Conservation (phyloP, 2,888 invertebrate species). For the Plusia festucae region DNA sequence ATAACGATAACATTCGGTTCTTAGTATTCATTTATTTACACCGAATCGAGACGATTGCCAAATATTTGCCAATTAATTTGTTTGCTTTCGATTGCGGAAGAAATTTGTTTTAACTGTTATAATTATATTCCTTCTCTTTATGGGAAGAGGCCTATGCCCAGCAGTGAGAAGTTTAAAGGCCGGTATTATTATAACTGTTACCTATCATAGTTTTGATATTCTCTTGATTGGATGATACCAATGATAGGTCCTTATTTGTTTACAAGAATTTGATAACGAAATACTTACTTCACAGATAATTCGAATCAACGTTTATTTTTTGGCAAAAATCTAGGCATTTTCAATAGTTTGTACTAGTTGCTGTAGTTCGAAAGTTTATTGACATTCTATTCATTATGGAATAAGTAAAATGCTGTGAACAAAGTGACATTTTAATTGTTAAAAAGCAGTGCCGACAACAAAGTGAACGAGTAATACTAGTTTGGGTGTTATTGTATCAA, state of each 20-base stretch:
- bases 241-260: no score
- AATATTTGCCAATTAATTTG: neutral
- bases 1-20: slow-evolving; percentile 23
- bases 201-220: no score
- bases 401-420: slow-evolving; percentile 15
- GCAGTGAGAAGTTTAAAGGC: no score
- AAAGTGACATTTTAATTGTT: slow-evolving; percentile 39
- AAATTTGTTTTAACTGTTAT: no score
- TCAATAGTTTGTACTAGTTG: neutral
- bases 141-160: no score
- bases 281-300: no score
- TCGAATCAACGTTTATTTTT: no score
- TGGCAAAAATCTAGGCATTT: no score
- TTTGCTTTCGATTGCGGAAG: neutral
- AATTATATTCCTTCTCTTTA: no score
- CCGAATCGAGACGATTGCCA: neutral
- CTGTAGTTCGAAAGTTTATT: slow-evolving; percentile 8
- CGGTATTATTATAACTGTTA: no score
- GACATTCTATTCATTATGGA: slow-evolving; percentile 29
- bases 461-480: slow-evolving; percentile 64
- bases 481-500: slow-evolving; percentile 59
- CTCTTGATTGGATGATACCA: no score
- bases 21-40: slow-evolving; percentile 16
- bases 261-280: no score
- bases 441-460: slow-evolving; percentile 37